A percentile compares a stretch with the other conserved stretches of the same genome.
Conservation (phyloP, 2,797 vertebrate species). For the Cephalopachus bancanus region DNA sequence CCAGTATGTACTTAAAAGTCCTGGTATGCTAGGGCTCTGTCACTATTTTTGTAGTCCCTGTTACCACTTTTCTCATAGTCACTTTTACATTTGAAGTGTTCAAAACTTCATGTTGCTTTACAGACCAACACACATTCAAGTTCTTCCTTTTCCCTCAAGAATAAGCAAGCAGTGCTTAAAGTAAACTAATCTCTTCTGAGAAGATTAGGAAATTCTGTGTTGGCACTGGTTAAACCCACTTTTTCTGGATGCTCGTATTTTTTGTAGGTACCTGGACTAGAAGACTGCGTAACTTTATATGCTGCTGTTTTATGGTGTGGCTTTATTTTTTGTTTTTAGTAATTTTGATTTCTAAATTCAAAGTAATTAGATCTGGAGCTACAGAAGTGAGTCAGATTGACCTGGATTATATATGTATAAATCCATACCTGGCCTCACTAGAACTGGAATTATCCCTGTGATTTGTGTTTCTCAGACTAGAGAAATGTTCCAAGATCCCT, state of each 20-base stretch:
- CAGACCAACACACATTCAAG: not conserved
- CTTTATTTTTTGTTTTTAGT: not conserved
- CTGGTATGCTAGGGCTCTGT: not conserved
- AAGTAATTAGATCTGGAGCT: not conserved
- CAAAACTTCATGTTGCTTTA: not conserved
- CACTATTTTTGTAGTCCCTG: not conserved
- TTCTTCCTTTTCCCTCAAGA: not conserved
- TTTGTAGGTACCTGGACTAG: not conserved
- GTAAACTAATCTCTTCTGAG: not conserved
- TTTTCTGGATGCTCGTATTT: not conserved
- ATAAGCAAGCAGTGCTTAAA: not conserved
- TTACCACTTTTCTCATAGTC: not conserved
- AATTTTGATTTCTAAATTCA: not conserved
- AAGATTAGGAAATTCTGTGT: slow-evolving; percentile 6
- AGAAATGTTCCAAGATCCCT: not conserved
- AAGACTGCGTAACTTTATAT: not conserved
- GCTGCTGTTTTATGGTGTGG: not conserved
- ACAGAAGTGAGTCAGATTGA: not conserved
- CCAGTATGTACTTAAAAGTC: not conserved
- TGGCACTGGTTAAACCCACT: not conserved
- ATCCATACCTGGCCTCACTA: not conserved
- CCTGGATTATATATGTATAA: not conserved
- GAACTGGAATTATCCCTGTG: not conserved
- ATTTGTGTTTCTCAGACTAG: slow-evolving; percentile 21
- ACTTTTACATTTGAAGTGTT: not conserved